Evolutionary conservation across 2,113 vertebrate species (phyloP), one percentile per base, ranked within the genome.

Genomic region (Periophthalmus modestus): DNA sequence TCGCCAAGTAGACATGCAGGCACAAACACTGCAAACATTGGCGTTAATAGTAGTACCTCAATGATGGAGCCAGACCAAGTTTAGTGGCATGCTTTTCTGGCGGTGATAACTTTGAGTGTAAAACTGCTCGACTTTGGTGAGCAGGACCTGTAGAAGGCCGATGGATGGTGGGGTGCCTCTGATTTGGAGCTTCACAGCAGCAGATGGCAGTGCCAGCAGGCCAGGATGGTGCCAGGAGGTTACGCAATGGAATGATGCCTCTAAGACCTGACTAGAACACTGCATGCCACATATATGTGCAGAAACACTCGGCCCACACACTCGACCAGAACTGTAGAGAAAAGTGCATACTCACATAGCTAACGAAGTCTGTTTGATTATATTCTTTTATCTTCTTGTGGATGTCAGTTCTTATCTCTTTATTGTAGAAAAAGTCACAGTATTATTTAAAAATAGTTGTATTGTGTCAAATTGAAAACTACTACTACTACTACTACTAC

Each of bases 141-240:
- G 24, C 73, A 84, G 23, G 84, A 88, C 84, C 74, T 89, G 83
- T 83, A 68, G 83, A 88, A 75, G 81, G 78, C 83, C 52, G 5
- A 70, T 75, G 75, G 77, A 69, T 80, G 79, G 72, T 79, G 68
- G 82, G 87, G 84, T 77, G 80, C 79, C 83, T 87, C 78, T 83
- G 88, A 87, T 89, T 66, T 73, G 77, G 76, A 81, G 79, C 77
- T 85, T 89, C 89, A 87, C 86, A 88, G 91, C 87, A 87, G 89
- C 93, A 94, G 93, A 94, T 94, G 93, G 93, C 79, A 24, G 66
- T 87, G 91, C 92, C 90, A 89, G 92, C 91, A 93, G 93, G 93
- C 89, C 89, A 91, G 82, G 80, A 82, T 79, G 78, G 83, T 90
- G 87, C 89, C 91, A 91, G 91, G 86, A 89, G 92, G 91, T 92